These are phyloP conservation scores for Cryptus viduatorius DNA, from an alignment of 2,888 invertebrate species.

Conservation along the genomic window DNA sequence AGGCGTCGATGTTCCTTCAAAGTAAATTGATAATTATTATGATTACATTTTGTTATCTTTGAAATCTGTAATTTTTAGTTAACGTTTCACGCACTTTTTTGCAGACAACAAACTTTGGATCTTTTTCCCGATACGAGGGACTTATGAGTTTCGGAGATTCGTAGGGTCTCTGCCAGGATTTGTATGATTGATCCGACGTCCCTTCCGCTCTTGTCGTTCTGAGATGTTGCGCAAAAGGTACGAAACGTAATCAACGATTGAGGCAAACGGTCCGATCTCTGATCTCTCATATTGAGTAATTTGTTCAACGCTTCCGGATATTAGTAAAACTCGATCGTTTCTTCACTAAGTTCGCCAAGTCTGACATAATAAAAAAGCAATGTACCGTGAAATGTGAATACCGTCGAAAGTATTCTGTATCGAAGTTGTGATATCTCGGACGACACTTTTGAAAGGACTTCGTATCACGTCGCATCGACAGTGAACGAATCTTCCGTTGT, in stretches of 20 bases:
- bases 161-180: conserved; percentile 37
- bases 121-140: conserved; percentile 25
- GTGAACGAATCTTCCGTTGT: conserved; percentile 26
- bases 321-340: no score
- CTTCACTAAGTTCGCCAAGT: no score
- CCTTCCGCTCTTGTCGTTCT: conserved; percentile 47
- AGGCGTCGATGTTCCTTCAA: no score
- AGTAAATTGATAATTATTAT: no score
- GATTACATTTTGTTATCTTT: not conserved
- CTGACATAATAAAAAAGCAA: not conserved
- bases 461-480: conserved; percentile 25
- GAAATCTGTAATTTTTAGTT: not conserved
- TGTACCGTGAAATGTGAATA: conserved; percentile 69
- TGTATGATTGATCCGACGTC: conserved; percentile 18
- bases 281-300: not conserved
- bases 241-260: not conserved
- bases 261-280: not conserved
- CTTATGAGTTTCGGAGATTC: conserved; percentile 21
- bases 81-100: not conserved
- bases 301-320: not conserved
- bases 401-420: conserved; percentile 70
- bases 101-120: conserved; percentile 20
- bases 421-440: conserved; percentile 67
- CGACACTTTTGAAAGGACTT: conserved; percentile 49
- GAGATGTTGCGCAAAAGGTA: conserved; percentile 1